A percentile compares a stretch with the other conserved stretches of the same genome.
These are phyloP conservation scores for Dromius quadrimaculatus DNA, from an alignment of 2,888 invertebrate species.

Conservation along the genomic window DNA sequence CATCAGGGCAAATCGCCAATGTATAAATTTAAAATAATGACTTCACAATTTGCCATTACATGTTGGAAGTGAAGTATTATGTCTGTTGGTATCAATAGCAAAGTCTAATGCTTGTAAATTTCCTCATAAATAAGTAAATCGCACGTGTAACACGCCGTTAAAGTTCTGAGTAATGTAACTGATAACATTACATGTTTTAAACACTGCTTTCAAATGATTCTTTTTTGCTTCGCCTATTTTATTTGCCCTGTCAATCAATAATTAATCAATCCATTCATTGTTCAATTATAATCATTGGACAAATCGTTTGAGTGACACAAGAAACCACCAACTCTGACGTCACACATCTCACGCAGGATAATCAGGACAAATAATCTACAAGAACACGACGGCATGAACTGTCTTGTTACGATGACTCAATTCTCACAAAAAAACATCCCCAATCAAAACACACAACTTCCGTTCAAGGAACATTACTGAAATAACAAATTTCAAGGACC, in stretches of 20 bases:
- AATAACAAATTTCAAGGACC: conserved; percentile 43
- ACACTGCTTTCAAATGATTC: conserved; percentile 42
- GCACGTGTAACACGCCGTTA: conserved; percentile 46
- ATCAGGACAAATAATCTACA: conserved; percentile 24
- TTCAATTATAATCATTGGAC: conserved; percentile 15
- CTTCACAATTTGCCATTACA: conserved; percentile 6
- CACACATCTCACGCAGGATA: conserved; percentile 15
- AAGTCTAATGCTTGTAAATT: conserved; percentile 45
- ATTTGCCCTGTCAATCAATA: conserved; percentile 8
- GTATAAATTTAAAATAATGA: no score
- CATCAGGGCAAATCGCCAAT: no score
- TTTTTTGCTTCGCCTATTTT: conserved; percentile 7
- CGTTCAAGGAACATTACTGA: conserved; percentile 18
- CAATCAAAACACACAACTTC: conserved; percentile 39
- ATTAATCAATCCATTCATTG: conserved; percentile 29
- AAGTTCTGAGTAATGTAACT: conserved; percentile 42
- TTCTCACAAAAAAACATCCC: no score
- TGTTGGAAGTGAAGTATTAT: conserved; percentile 24
- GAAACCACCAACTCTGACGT: conserved; percentile 23
- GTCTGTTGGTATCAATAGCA: conserved; percentile 35
- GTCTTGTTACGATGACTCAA: conserved; percentile 35
- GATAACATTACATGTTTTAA: conserved; percentile 50
- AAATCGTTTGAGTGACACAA: conserved; percentile 23
- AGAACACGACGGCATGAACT: conserved; percentile 12
- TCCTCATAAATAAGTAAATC: conserved; percentile 50